phyloP scores from a whole-genome alignment of 2,113 vertebrate species.

The Megalops atlanticus region DNA sequence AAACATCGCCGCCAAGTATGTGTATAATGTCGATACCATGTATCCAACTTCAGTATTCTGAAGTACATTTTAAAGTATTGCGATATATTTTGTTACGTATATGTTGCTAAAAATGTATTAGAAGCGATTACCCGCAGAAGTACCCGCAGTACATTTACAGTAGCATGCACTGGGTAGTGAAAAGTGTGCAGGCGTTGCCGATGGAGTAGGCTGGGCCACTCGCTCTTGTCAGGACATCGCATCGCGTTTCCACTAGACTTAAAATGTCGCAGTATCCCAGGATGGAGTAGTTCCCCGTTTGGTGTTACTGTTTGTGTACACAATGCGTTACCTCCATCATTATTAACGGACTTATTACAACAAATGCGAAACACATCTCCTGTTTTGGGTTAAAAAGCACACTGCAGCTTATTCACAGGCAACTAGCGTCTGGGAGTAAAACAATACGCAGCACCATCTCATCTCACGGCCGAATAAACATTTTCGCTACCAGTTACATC shows the following conservation, averaged over 20 bases:
- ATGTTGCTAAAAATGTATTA: no score
- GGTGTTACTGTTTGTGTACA: neutral
- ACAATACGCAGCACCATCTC: slow-evolving; percentile 1
- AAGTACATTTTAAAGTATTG: no score
- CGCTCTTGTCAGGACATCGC: slow-evolving; percentile 39
- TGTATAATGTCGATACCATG: no score
- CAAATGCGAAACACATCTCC: neutral
- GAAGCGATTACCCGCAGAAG: neutral
- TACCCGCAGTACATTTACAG: neutral
- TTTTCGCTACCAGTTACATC: neutral
- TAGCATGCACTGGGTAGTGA: neutral
- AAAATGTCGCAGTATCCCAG: slow-evolving; percentile 54
- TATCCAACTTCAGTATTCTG: no score
- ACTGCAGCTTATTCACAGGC: neutral
- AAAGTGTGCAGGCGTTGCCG: neutral
- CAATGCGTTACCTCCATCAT: neutral
- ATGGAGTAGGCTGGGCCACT: slow-evolving; percentile 19
- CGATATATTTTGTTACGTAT: no score
- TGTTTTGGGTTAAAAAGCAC: neutral
- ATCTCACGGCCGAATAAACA: neutral
- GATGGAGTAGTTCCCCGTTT: slow-evolving; percentile 29
- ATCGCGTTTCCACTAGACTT: slow-evolving; percentile 44
- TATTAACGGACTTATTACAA: neutral
- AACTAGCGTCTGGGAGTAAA: neutral
- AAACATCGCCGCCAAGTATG: no score